Conservation (phyloP, 2,113 vertebrate species). For the Fulica atra region DNA sequence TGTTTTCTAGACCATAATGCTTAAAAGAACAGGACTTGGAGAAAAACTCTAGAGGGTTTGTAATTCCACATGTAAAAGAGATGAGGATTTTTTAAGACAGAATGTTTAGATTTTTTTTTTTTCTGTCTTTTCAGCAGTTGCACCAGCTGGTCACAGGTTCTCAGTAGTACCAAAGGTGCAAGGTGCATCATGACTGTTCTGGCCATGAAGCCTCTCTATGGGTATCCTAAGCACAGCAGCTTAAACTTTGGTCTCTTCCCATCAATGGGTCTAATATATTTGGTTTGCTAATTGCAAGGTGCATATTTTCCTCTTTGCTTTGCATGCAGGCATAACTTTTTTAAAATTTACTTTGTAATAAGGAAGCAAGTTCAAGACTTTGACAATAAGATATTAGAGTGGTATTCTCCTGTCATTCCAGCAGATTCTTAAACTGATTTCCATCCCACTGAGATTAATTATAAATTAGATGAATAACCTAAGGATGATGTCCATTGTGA, state of each 20-base stretch:
- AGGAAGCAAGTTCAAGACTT: background rate
- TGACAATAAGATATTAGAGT: background rate
- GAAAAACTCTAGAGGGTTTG: background rate
- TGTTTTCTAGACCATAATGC: background rate
- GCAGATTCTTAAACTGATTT: background rate
- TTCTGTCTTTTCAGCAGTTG: background rate
- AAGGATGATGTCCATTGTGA: background rate
- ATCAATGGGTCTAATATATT: background rate
- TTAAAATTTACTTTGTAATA: background rate
- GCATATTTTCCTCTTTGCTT: background rate
- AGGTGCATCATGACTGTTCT: rapidly evolving
- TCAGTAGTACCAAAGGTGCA: background rate
- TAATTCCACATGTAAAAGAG: background rate
- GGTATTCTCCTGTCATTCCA: background rate
- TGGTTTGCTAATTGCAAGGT: background rate
- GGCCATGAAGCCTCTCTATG: background rate
- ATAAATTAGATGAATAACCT: background rate
- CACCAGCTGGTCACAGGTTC: background rate
- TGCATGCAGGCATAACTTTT: background rate
- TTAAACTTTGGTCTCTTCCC: background rate
- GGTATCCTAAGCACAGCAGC: background rate
- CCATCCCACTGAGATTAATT: background rate
- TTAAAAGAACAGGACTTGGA: background rate
- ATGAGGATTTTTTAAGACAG: background rate
- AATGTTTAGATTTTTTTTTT: background rate